Conservation (phyloP, 2,888 invertebrate genomes). For the Andricus curvator region DNA sequence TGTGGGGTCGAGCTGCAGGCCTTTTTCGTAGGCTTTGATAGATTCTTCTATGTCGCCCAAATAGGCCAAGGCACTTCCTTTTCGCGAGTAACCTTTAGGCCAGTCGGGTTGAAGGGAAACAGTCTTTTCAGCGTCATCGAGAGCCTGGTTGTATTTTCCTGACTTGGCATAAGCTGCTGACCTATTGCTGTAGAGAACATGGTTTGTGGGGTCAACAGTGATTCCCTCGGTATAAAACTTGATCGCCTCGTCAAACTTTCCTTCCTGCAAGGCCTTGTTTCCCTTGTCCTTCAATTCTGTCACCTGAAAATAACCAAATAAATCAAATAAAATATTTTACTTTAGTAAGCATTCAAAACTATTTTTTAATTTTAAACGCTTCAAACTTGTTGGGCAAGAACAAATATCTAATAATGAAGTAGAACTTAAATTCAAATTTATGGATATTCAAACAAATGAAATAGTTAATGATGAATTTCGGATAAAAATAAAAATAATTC, state of each 20-base stretch:
- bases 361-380: too few species aligned
- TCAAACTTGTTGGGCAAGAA: too few species aligned
- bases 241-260: constrained; percentile 89
- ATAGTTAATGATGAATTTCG: too few species aligned
- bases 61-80: constrained; percentile 91
- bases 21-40: constrained; percentile 86
- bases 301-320: constrained; percentile 81
- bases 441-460: too few species aligned
- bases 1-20: constrained; percentile 85
- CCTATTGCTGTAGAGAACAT: constrained; percentile 94
- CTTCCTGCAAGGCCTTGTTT: constrained; percentile 89
- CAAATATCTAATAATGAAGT: too few species aligned
- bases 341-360: background rate
- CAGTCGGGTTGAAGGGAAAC: constrained; percentile 90
- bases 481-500: too few species aligned
- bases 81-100: constrained; percentile 93
- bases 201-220: constrained; percentile 87
- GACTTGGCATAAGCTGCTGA: constrained; percentile 94
- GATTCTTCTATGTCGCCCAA: constrained; percentile 88
- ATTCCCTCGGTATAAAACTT: constrained; percentile 91
- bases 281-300: constrained; percentile 91
- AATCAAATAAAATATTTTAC: background rate
- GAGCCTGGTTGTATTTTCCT: constrained; percentile 85
- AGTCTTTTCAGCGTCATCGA: constrained; percentile 92
- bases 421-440: too few species aligned